Evolutionary conservation across 2,797 vertebrate genomes (phyloP), one percentile per base, ranked within the genome.

Genomic region (Podarcis siculus): DNA sequence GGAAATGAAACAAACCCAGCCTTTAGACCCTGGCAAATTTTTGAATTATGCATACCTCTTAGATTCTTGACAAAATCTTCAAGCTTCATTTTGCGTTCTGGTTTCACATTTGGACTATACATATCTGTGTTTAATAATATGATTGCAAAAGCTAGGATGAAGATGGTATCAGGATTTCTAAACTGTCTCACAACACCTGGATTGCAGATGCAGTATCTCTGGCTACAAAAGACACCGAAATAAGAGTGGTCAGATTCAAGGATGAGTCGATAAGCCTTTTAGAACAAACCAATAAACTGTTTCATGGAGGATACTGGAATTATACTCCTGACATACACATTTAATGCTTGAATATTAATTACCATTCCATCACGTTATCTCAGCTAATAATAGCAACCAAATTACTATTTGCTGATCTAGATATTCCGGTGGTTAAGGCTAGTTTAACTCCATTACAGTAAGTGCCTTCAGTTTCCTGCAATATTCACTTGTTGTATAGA

Each of bases 61-160:
- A 99, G 97, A 94, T 99, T 99, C 96, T 99, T 99, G 85, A 99
- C 97, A 92, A 99, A 99, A 96, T 99, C 99, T 93, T 99, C 99
- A 37, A 99, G 97, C 95, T 99, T 99, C 99, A 99, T 99, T 95
- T 99, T 99, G 87, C 98, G 97, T 95, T 99, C 99, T 0, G 98
- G 98, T 94, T 99, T 99, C 90, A 99, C 98, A 1, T 98, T 99
- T 91, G 99, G 99, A 94, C 98, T 99, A 97, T 99, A 99, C 99
- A 99, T 99, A 96, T 99, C 99, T 0, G 99, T 99, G 97, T 99
- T 99, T 94, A 99, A 97, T 86, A 99, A 98, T 95, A 99, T 99
- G 96, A 99, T 98, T 90, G 98, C 98, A 13, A 99, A 99, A 76
- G 98, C 98, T 93, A 99, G 97, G 95, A 99, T 99, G 97, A 99